A percentile compares a stretch with the other conserved stretches of the same genome.
Evolutionary conservation across 2,797 vertebrate genomes (phyloP).

Genomic region (Rhincodon typus): DNA sequence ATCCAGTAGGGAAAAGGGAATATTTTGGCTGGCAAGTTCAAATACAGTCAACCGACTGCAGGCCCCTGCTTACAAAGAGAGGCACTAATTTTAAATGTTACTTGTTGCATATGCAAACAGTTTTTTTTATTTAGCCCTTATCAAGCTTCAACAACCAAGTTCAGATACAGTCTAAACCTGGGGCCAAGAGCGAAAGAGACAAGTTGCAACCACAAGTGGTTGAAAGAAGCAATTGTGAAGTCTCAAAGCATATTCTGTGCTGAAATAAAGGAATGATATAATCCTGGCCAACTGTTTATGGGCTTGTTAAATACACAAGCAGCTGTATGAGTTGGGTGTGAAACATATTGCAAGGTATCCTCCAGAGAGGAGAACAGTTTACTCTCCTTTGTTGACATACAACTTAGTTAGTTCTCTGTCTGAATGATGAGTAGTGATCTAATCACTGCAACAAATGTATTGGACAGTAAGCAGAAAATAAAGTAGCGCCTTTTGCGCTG

Average conservation of each 20-base stretch:
- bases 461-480: not conserved
- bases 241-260: not conserved
- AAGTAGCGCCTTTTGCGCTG: not conserved
- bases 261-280: not conserved
- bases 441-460: not conserved
- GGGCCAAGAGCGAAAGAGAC: not conserved
- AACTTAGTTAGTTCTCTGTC: not conserved
- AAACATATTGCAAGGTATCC: not conserved
- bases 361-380: not conserved
- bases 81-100: too few species aligned
- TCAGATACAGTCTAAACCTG: not conserved
- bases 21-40: not conserved
- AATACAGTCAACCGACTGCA: too few species aligned
- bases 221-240: not conserved
- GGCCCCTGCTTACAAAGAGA: too few species aligned
- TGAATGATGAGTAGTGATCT: constrained; percentile 6
- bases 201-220: not conserved
- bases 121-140: not conserved
- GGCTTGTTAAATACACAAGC: not conserved
- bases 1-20: not conserved
- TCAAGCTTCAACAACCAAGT: not conserved
- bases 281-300: not conserved
- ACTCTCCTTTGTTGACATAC: not conserved
- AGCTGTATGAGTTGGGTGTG: not conserved
- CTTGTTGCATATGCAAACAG: not conserved